These are phyloP conservation scores for Agonum fuliginosum DNA, from an alignment of 2,888 invertebrate genomes.

Conservation along the genomic window DNA sequence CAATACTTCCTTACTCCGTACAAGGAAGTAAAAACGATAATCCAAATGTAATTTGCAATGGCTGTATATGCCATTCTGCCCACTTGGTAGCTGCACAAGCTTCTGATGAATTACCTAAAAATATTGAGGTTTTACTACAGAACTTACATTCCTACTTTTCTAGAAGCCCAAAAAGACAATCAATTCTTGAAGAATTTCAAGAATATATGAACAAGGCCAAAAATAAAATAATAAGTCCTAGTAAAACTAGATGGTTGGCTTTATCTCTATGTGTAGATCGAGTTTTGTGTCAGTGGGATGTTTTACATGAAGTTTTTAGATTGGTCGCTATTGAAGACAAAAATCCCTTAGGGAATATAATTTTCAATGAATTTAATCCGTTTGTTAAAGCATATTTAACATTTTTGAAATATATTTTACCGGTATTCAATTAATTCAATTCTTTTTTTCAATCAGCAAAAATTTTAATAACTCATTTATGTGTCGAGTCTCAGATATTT, in stretches of 20 bases:
- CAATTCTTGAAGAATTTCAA: conserved; percentile 45
- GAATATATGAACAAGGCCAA: conserved; percentile 22
- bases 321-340: conserved; percentile 39
- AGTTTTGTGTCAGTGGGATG: conserved; percentile 59
- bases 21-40: too few species aligned
- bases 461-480: background rate
- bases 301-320: conserved; percentile 28
- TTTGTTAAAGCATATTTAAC: conserved; percentile 48
- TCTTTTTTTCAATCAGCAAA: background rate
- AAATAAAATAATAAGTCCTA: conserved; percentile 58
- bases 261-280: conserved; percentile 60
- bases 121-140: conserved; percentile 59
- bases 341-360: conserved; percentile 36
- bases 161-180: conserved; percentile 60
- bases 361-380: conserved; percentile 41
- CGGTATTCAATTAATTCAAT: conserved; percentile 27
- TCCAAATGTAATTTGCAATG: background rate
- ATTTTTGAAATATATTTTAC: conserved; percentile 32
- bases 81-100: conserved; percentile 38
- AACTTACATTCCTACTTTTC: conserved; percentile 60
- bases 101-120: conserved; percentile 52
- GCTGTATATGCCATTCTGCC: conserved; percentile 43
- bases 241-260: conserved; percentile 60
- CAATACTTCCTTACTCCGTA: too few species aligned
- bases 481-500: background rate